Evolutionary conservation across 2,113 vertebrate species (phyloP).

Genomic region (Passerina amoena): DNA sequence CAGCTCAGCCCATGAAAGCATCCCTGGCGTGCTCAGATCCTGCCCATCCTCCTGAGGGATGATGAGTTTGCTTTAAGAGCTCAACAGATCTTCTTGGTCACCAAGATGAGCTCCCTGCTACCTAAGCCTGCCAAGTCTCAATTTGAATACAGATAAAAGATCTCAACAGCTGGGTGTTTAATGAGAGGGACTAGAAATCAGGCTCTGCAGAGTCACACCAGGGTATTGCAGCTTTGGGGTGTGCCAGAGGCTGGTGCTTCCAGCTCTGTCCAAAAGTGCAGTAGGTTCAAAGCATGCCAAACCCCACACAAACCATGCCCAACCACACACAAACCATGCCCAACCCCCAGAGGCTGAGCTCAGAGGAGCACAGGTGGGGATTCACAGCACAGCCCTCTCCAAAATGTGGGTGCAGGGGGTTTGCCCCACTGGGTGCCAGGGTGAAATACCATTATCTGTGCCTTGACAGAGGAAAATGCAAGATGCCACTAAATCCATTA

Average conservation of each 20-base stretch:
- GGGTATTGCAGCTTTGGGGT: neutral
- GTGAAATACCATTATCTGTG: neutral
- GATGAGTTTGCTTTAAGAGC: neutral
- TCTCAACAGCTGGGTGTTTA: slow-evolving; percentile 32
- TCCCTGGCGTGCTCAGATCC: neutral
- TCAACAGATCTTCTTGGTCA: neutral
- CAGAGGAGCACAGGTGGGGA: neutral
- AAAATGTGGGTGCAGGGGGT: neutral
- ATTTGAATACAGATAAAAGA: neutral
- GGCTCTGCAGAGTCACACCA: neutral
- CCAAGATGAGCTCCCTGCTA: neutral
- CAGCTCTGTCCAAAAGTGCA: neutral
- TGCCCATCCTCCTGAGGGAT: neutral
- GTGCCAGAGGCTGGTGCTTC: neutral
- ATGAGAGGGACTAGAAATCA: slow-evolving; percentile 13
- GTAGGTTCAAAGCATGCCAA: neutral
- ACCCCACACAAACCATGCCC: neutral
- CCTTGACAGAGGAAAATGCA: neutral
- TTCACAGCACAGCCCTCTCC: neutral
- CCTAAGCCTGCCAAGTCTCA: neutral
- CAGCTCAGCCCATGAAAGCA: neutral
- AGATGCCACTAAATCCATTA: neutral
- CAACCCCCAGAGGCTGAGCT: neutral
- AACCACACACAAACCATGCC: neutral
- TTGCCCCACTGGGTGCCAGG: neutral